Conservation (phyloP, 2,797 vertebrate species). For the Eutrigla gurnardus region DNA sequence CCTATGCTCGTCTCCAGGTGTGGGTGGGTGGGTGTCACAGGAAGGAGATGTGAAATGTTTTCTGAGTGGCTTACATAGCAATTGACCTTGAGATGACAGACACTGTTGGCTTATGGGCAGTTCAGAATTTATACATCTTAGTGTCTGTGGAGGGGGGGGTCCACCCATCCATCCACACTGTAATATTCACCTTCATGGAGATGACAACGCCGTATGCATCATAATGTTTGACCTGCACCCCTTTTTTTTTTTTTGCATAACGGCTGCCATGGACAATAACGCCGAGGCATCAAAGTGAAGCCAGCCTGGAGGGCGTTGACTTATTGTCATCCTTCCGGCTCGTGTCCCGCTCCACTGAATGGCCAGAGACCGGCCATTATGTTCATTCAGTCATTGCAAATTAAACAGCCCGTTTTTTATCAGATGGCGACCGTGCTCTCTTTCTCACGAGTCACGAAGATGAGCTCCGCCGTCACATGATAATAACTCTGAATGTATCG, state of each 20-base stretch:
- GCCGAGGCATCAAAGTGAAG: constrained; percentile 38
- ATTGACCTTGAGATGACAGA: constrained; percentile 66
- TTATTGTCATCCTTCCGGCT: constrained; percentile 28
- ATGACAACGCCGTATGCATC: constrained; percentile 50
- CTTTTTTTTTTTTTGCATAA: constrained; percentile 11
- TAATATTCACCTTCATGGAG: constrained; percentile 39
- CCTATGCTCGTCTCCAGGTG: constrained; percentile 49
- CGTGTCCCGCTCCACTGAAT: constrained; percentile 32
- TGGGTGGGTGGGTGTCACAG: constrained; percentile 53
- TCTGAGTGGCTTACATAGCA: constrained; percentile 23
- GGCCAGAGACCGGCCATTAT: constrained; percentile 53
- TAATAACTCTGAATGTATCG: constrained; percentile 25
- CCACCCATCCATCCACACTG: constrained; percentile 4
- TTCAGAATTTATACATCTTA: not conserved
- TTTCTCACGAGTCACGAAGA: constrained; percentile 39
- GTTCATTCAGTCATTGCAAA: constrained; percentile 54
- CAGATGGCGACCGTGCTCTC: constrained; percentile 30
- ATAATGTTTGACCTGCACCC: constrained; percentile 47
- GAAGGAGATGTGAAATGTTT: constrained; percentile 40
- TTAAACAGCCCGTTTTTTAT: constrained; percentile 38
- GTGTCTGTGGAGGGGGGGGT: constrained; percentile 21
- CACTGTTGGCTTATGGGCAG: constrained; percentile 41
- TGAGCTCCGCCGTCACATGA: constrained; percentile 24
- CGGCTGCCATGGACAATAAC: constrained; percentile 68
- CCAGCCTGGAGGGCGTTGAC: constrained; percentile 30